Evolutionary conservation across 2,888 invertebrate genomes (phyloP).

Genomic region (Drosophila neotestacea): DNA sequence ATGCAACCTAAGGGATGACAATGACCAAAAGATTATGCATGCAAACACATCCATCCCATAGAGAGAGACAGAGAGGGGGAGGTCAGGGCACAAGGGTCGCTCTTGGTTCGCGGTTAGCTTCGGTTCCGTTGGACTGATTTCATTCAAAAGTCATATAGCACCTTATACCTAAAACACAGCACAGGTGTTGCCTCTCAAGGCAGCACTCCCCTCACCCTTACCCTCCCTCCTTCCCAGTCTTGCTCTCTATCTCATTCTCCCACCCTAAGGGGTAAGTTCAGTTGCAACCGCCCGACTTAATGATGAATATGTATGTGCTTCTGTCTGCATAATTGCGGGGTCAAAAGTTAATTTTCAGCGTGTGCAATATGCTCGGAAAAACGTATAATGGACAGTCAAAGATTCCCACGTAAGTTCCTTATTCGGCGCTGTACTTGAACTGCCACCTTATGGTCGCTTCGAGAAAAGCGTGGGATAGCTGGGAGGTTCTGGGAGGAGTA

Average conservation of each 20-base stretch:
- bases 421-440: constrained; percentile 14
- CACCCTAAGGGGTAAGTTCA: constrained; percentile 44
- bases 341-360: constrained; percentile 77
- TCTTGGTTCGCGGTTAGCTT: constrained; percentile 44
- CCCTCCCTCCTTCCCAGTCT: constrained; percentile 7
- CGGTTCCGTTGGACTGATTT: constrained; percentile 81
- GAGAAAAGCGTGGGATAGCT: constrained; percentile 44
- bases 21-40: constrained; percentile 79
- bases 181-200: constrained; percentile 81
- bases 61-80: not conserved
- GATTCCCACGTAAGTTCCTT: constrained; percentile 69
- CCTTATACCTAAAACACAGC: constrained; percentile 52
- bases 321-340: constrained; percentile 62
- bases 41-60: constrained; percentile 52
- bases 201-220: constrained; percentile 10
- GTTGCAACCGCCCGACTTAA: constrained; percentile 24
- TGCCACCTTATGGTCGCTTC: constrained; percentile 36
- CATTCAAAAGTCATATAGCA: constrained; percentile 78
- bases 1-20: constrained; percentile 72
- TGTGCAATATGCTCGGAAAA: constrained; percentile 65
- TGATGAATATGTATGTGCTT: constrained; percentile 52
- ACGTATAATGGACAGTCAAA: constrained; percentile 38
- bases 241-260: not conserved
- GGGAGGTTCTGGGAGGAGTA: not conserved
- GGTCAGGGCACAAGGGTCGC: constrained; percentile 25